Percentiles rank a stretch among this genome's conserved stretches.
Evolutionary conservation across 1,140 invertebrate genomes (phyloP).

Genomic region (Drosophila dunni): DNA sequence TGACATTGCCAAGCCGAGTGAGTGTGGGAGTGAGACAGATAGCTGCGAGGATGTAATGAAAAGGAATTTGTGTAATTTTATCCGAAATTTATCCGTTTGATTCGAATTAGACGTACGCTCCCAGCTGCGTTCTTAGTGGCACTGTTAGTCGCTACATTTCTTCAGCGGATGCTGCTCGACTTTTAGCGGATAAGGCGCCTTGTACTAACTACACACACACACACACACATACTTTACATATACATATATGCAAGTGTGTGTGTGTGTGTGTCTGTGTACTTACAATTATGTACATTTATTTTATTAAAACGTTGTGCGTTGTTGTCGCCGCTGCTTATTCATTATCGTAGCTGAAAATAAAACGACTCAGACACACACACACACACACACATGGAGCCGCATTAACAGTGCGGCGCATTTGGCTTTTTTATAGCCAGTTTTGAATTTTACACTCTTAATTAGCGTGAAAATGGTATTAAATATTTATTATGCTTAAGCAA

Average conservation of each 20-base stretch:
- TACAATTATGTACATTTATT: conserved; percentile 2
- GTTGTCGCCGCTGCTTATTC: conserved; percentile 42
- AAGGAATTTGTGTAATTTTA: conserved; percentile 6
- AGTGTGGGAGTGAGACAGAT: no score
- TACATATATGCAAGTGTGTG: not conserved
- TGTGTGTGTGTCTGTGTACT: conserved; percentile 1
- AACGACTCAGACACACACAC: conserved; percentile 16
- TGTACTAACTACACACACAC: conserved; percentile 39
- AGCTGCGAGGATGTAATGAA: conserved; percentile 5
- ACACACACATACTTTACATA: not conserved
- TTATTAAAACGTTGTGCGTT: conserved; percentile 42
- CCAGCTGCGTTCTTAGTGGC: conserved; percentile 48
- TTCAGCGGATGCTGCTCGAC: conserved; percentile 50
- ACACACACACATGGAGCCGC: conserved; percentile 3
- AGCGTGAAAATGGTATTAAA: no score
- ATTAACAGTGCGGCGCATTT: conserved; percentile 1
- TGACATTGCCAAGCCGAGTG: not conserved
- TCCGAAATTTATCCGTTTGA: conserved; percentile 30
- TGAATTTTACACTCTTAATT: no score
- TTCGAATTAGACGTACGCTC: conserved; percentile 36
- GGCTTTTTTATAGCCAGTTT: conserved; percentile 25
- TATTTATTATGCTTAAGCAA: no score
- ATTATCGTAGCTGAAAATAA: conserved; percentile 59
- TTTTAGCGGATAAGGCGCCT: conserved; percentile 69
- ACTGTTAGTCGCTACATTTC: conserved; percentile 46